Percentiles rank a stretch among this genome's conserved stretches.
Conservation (phyloP, 2,888 invertebrate genomes). For the Tachina lurida region DNA sequence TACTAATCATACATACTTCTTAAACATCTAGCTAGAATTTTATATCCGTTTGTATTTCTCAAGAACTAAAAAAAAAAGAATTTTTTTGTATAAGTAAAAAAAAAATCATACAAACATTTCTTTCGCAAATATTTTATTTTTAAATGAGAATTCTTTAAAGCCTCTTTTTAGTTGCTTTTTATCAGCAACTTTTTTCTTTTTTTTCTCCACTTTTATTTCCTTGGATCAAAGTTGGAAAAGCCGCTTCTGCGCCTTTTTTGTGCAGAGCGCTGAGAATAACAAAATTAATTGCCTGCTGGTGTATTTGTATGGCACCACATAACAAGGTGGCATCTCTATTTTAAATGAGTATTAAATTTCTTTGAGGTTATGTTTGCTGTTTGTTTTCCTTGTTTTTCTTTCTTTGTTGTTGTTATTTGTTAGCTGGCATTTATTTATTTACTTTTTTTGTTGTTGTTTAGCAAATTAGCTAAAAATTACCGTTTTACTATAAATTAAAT, state of each 20-base stretch:
- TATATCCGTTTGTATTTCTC: constrained; percentile 47
- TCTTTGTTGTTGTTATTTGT: background rate
- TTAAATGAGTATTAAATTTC: constrained; percentile 43
- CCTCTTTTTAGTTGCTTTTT: constrained; percentile 22
- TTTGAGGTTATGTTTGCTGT: constrained; percentile 31
- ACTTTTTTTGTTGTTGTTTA: background rate
- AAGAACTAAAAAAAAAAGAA: background rate
- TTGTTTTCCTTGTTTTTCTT: background rate
- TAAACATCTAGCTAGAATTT: constrained; percentile 19
- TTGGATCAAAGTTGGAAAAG: constrained; percentile 54
- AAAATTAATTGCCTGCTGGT: background rate
- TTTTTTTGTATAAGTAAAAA: constrained; percentile 1
- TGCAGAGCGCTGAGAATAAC: background rate
- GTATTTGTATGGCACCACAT: constrained; percentile 1
- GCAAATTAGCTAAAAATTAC: constrained; percentile 47
- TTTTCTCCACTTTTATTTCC: constrained; percentile 25
- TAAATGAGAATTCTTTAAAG: constrained; percentile 55
- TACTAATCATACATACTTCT: background rate
- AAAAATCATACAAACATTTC: constrained; percentile 39
- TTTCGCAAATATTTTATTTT: constrained; percentile 57
- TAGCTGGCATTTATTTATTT: constrained; percentile 11
- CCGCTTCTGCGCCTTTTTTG: constrained; percentile 23
- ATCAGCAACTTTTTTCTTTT: background rate
- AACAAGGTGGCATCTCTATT: constrained; percentile 58
- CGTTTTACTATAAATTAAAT: constrained; percentile 48